Evolutionary conservation across 2,797 vertebrate genomes (phyloP).

Genomic region (Malurus splendens): DNA sequence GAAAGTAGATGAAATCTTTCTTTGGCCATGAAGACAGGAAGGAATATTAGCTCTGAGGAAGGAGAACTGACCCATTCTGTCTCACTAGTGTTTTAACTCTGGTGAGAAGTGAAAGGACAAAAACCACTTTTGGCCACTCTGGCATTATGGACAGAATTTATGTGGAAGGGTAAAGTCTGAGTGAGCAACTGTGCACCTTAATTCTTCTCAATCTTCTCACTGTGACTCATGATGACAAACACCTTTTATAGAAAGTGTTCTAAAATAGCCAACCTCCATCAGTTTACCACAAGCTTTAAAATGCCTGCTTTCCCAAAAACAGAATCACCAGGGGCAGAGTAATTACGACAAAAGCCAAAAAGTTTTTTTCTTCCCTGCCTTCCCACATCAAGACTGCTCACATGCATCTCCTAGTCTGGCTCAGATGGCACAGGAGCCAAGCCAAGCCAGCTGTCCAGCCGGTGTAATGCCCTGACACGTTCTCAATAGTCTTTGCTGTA

Average conservation of each 20-base stretch:
- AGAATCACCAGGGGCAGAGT: neutral
- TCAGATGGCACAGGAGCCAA: neutral
- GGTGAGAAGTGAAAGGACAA: neutral
- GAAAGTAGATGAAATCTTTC: neutral
- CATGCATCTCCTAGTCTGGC: neutral
- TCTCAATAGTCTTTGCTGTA: constrained; percentile 75
- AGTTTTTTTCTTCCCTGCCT: neutral
- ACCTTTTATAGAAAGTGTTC: neutral
- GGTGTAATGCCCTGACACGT: constrained; percentile 59
- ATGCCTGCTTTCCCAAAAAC: neutral
- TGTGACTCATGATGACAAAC: fast-evolving
- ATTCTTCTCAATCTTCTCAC: neutral
- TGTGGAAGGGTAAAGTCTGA: neutral
- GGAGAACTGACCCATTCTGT: neutral
- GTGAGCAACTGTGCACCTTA: neutral
- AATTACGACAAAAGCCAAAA: neutral
- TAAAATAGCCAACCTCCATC: neutral
- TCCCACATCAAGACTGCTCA: neutral
- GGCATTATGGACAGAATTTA: neutral
- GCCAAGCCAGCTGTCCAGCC: neutral
- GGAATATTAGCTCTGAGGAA: neutral
- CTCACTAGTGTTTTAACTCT: neutral
- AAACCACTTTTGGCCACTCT: neutral
- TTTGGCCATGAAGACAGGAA: neutral
- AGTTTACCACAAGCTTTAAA: neutral